Base-by-base conservation (phyloP, 1,140 invertebrate species). In the Galendromus occidentalis region DNA sequence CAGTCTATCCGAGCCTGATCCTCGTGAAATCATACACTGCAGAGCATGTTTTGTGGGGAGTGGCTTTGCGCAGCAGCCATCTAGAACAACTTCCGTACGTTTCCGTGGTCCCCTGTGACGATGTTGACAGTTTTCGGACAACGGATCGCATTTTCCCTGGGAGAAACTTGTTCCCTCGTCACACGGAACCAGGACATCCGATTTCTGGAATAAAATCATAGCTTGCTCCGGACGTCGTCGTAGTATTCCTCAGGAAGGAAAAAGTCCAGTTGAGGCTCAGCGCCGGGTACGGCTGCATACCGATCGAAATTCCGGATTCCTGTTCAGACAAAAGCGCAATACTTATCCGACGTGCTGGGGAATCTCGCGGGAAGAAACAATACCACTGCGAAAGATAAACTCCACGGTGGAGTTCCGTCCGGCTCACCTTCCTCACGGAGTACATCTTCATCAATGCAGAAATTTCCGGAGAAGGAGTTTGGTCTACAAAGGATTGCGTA, bases 381-480 rank as follows among this genome's bases (percentile, higher is more conserved):
- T 44, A 44, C 42, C 14, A 18, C 18, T 25, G 14, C 14, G 28
- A 25, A 6, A 47, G 28, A n/a, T n/a, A n/a, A n/a, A n/a, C n/a
- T n/a, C n/a, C n/a, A n/a, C n/a, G n/a, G n/a, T 59, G 1, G 20
- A 22, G 25, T 5, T 39, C 33, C 33, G 33, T 4, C 9, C 5
- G 51, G 25, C 22, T 33, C 33, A 59, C 51, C 91, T 69, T 83
- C 85, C 28, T 80, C 78, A 72, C 75, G 82, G 0, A 99, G 74
- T 2, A 98, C 79, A 39, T 91, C 85, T 73, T 99, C 95, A 74
- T 99, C 96, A 67, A 98, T 85, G 25, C 82, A 83, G 76, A 98
- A 99, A 71, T 97, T 83, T 7, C 94, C 95, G 42, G 90, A 93
- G 70, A 81, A 81, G 72, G 80, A 83, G 14, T 86, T 85, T 69